Evolutionary conservation across 2,113 vertebrate species (phyloP).

Genomic region (Xenotilapia flavipinnis): DNA sequence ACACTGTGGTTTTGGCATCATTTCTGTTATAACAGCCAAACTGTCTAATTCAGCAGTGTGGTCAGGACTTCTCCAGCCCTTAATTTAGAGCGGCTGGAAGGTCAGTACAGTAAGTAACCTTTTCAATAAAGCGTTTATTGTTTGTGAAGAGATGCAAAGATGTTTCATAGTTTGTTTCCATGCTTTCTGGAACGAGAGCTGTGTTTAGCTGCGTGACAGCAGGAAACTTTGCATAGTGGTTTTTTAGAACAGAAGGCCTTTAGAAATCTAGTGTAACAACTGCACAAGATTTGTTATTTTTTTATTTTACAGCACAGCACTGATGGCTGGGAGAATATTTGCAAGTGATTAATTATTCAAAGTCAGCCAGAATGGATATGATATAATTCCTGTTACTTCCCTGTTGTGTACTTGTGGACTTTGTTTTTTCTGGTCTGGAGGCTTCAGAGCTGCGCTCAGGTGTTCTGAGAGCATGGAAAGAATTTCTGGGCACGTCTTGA

Average conservation of each 20-base stretch:
- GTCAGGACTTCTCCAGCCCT: background rate
- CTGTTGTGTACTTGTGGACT: background rate
- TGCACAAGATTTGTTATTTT: background rate
- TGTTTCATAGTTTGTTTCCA: background rate
- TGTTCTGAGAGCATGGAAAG: slow-evolving; percentile 36
- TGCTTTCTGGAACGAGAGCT: background rate
- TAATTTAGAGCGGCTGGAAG: background rate
- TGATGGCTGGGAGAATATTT: background rate
- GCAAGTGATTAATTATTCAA: background rate
- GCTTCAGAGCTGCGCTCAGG: slow-evolving; percentile 17
- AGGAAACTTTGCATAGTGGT: background rate
- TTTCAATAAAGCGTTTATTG: background rate
- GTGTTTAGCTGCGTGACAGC: background rate
- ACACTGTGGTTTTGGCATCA: slow-evolving; percentile 49
- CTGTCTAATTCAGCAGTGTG: slow-evolving; percentile 58
- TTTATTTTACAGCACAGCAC: background rate
- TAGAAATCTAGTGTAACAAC: background rate
- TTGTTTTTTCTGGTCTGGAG: slow-evolving; percentile 4
- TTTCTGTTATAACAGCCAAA: slow-evolving; percentile 56
- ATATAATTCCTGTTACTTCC: background rate
- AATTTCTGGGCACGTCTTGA: slow-evolving; percentile 27
- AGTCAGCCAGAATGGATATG: background rate
- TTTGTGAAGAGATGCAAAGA: background rate
- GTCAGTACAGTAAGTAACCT: background rate
- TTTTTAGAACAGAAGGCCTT: background rate